Evolutionary conservation across 2,888 invertebrate genomes (phyloP), one percentile per base, ranked within the genome.

Genomic region (Drosophila suboccidentalis): DNA sequence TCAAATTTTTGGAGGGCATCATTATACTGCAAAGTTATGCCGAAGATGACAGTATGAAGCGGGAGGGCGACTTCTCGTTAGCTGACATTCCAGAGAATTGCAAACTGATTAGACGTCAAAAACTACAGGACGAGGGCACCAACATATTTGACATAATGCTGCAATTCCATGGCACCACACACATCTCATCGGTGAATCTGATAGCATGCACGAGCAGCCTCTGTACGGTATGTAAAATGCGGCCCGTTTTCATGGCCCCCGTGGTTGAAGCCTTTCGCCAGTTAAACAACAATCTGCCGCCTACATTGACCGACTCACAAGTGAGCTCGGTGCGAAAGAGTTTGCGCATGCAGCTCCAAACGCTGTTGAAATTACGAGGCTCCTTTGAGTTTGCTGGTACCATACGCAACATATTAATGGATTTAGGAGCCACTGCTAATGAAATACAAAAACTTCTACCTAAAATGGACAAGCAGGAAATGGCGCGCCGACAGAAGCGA

Each of bases 161-260:
- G 1, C 97, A 98, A 92, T 99, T 99, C 93, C 97, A 98, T 93
- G 97, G 97, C 36, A 98, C 99, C 0, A 96, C 97, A 39, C 98
- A 98, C 91, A 98, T 99, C 72, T 98, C 96, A 69, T 98, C 98
- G 87, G 98, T 98, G 0, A 99, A 99, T 94, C 94, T 99, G 78
- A 98, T 99, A 95, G 97, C 99, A 0, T 98, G 98, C 83, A 97
- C 99, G 95, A 97, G 98, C 1, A 96, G 98, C 15, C 93, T 99
- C 55, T 97, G 98, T 61, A 95, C 96, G 15, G 95, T 99, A 59
- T 97, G 97, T 0, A 97, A 97, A 93, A 95, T 96, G 90, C 94
- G 99, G 66, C 97, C 99, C 0, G 95, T 96, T 82, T 98, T 97
- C 87, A 96, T 98, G 95, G 93, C 95, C 0, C 94, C 95, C 78